Percentiles rank a stretch among this genome's conserved stretches.
Conservation (phyloP, 1,140 invertebrate species). For the Dryas iulia region DNA sequence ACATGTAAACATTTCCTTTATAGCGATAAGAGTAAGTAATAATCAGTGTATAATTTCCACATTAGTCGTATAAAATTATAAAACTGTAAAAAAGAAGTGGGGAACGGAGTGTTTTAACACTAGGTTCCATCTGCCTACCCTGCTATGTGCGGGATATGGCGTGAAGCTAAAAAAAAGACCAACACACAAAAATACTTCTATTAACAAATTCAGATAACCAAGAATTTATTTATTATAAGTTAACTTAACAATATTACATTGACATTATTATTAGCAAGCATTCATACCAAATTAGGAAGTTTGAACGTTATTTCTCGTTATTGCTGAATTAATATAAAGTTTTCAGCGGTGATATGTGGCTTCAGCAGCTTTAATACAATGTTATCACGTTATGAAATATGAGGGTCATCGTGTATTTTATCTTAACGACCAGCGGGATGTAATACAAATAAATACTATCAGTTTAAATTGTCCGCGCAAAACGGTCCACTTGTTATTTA, state of each 20-base stretch:
- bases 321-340: constrained; percentile 27
- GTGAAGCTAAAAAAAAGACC: no score
- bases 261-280: constrained; percentile 18
- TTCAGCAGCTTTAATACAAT: constrained; percentile 25
- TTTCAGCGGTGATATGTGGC: constrained; percentile 17
- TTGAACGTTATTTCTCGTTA: constrained; percentile 22
- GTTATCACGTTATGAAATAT: constrained; percentile 23
- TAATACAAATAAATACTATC: constrained; percentile 16
- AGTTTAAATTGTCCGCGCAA: constrained; percentile 13
- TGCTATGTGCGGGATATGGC: no score
- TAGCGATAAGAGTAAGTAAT: no score
- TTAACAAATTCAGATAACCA: no score
- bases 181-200: no score
- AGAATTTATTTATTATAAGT: no score
- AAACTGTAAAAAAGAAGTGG: no score
- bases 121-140: no score
- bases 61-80: no score
- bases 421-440: constrained; percentile 18
- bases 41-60: no score
- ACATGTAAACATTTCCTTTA: no score
- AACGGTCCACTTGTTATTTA: constrained; percentile 6
- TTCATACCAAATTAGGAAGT: constrained; percentile 20
- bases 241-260: background rate
- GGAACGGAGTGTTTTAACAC: no score
- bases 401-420: constrained; percentile 24